Base-by-base conservation (phyloP, 2,888 invertebrate species). In the Apamea sordens region DNA sequence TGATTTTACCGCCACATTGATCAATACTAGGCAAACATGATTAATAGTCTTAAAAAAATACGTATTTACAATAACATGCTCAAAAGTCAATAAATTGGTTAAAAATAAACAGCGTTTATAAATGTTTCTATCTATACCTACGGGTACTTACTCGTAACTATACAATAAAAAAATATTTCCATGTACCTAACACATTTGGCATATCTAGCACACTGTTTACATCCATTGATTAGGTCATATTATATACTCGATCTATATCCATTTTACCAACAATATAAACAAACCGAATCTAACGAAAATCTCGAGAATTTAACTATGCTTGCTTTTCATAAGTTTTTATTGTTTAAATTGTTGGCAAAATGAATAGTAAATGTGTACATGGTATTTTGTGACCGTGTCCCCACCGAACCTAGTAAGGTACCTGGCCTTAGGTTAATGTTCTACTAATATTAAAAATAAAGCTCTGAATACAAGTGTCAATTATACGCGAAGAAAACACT, bases 81-180 rank as follows among this genome's bases (percentile, higher is more conserved):
- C 21, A 68, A 81, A 36, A 72, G n/a, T 24, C 36, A 76, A 50
- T 61, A 53, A 24, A 53, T 28, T 59, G 59, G 18, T 59, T 13
- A 7, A 36, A 7, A 36, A n/a, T 76, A 77, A 76, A 79, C 75
- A 88, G 86, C 84, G 85, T 89, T 87, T 85, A 86, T 71, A 86
- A 86, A 89, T 85, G 88, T 78, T 76, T 80, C 72, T 70, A 82
- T 73, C 76, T 89, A 86, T 24, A 82, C 76, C 86, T 88, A 88
- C 47, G 61, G 73, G 76, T 84, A 81, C 86, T 80, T 86, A 87
- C n/a, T 71, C 44, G 44, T 79, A 79, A 86, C 87, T 89, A 87
- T 89, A 89, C 88, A 90, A 83, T 89, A 90, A 90, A 90, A 89
- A 90, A 86, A 90, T 90, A 90, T 89, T 67, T 88, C 50, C 87